These are phyloP conservation scores for Ypsolopha scabrella DNA, from an alignment of 2,888 invertebrate genomes.

Conservation along the genomic window DNA sequence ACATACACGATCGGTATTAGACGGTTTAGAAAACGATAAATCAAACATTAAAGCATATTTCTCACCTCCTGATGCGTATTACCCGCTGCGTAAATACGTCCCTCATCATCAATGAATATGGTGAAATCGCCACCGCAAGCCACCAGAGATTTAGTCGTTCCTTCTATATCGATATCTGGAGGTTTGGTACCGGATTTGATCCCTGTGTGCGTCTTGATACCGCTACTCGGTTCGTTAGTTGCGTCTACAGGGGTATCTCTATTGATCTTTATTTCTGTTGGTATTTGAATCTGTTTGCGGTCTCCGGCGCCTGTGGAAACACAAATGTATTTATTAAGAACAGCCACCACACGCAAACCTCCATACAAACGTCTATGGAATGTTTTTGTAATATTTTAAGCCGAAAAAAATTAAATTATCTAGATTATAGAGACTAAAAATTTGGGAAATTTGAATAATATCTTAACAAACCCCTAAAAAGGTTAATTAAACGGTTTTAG, in stretches of 20 bases:
- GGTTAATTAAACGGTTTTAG: no score
- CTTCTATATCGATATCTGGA: constrained; percentile 25
- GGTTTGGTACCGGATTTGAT: constrained; percentile 26
- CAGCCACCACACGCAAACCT: no score
- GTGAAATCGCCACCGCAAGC: constrained; percentile 85
- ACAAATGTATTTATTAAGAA: constrained; percentile 1
- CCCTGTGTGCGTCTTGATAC: constrained; percentile 19
- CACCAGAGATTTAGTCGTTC: constrained; percentile 43
- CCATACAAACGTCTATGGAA: no score
- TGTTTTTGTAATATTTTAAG: no score
- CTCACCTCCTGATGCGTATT: constrained; percentile 65
- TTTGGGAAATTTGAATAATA: no score
- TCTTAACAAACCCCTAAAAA: no score
- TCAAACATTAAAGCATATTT: neutral
- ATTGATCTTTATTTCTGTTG: constrained; percentile 63
- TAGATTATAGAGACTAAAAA: no score
- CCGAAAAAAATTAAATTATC: no score
- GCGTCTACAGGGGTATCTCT: constrained; percentile 23
- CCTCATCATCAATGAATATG: constrained; percentile 74
- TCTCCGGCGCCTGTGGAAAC: constrained; percentile 67
- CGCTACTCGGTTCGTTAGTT: neutral
- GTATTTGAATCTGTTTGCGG: constrained; percentile 68
- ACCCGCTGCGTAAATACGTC: constrained; percentile 82
- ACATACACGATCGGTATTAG: no score
- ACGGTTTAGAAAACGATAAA: no score